phyloP scores from a whole-genome alignment of 2,113 vertebrate species.

The Rostratula benghalensis region DNA sequence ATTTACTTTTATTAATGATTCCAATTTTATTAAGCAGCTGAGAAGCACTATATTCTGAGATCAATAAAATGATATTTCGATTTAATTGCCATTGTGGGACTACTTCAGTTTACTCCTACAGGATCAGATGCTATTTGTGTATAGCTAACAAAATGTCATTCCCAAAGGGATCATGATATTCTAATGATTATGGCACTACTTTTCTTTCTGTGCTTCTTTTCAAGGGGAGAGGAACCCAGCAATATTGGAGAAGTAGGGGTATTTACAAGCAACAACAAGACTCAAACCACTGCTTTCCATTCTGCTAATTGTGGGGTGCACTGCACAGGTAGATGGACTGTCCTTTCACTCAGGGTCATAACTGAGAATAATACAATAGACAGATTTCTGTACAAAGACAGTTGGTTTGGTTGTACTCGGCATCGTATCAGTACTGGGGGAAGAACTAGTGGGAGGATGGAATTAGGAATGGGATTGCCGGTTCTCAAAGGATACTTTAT shows the following conservation, averaged over 20 bases:
- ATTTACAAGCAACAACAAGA: background rate
- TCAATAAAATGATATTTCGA: slow-evolving; percentile 58
- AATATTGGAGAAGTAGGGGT: background rate
- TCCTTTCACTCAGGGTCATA: background rate
- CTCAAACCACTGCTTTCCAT: background rate
- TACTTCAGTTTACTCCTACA: slow-evolving; percentile 49
- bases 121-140: slow-evolving; percentile 47
- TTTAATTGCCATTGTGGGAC: slow-evolving; percentile 25
- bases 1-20: slow-evolving; percentile 61
- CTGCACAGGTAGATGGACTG: background rate
- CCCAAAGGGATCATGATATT: background rate
- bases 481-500: background rate
- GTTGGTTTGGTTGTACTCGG: background rate
- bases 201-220: background rate
- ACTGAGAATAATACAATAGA: background rate
- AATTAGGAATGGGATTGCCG: background rate
- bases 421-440: background rate
- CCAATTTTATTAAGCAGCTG: slow-evolving; percentile 41
- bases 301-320: background rate
- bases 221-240: background rate
- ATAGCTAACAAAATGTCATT: slow-evolving; percentile 33
- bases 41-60: slow-evolving; percentile 32
- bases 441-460: background rate
- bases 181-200: background rate
- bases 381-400: background rate